Evolutionary conservation across 64 coral and sea anemone genomes (phyloP).

Genomic region (Catalaphyllia jardinei): DNA sequence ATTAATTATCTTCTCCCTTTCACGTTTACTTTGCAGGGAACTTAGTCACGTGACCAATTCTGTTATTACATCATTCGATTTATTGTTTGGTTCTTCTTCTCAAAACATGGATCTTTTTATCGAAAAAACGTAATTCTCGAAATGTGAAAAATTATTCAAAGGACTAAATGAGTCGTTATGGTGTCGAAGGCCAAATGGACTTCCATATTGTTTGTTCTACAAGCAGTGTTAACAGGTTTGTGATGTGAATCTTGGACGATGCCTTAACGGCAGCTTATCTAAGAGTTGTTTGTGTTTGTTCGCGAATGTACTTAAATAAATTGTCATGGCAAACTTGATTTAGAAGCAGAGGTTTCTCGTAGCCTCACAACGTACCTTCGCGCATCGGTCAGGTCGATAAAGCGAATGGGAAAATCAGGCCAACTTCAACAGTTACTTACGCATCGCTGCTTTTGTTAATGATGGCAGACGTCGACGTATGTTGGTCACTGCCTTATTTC

Average conservation of each 20-base stretch:
- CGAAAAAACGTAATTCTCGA: slow-evolving; percentile 21
- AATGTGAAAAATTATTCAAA: not conserved
- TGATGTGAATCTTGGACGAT: not conserved
- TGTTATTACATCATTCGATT: slow-evolving; percentile 44
- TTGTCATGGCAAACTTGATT: not conserved
- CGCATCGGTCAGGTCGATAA: not conserved
- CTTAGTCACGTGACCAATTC: slow-evolving; percentile 21
- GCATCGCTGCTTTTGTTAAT: slow-evolving; percentile 3
- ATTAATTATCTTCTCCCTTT: not conserved
- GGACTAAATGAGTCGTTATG: not conserved
- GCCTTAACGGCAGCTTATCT: not conserved
- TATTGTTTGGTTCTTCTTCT: not conserved
- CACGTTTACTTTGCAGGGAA: not conserved
- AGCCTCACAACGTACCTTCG: too few species aligned
- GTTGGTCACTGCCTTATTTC: not conserved
- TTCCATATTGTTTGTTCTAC: not conserved
- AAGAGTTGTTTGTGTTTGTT: not conserved
- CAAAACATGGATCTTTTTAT: not conserved
- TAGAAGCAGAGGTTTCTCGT: not conserved
- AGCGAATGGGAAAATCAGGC: not conserved
- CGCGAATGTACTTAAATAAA: not conserved
- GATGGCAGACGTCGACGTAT: not conserved
- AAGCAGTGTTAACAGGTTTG: slow-evolving; percentile 21
- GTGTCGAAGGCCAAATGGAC: slow-evolving; percentile 25
- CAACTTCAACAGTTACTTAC: not conserved